Evolutionary conservation across 2,888 invertebrate genomes (phyloP).

Genomic region (Oscheius sp.): DNA sequence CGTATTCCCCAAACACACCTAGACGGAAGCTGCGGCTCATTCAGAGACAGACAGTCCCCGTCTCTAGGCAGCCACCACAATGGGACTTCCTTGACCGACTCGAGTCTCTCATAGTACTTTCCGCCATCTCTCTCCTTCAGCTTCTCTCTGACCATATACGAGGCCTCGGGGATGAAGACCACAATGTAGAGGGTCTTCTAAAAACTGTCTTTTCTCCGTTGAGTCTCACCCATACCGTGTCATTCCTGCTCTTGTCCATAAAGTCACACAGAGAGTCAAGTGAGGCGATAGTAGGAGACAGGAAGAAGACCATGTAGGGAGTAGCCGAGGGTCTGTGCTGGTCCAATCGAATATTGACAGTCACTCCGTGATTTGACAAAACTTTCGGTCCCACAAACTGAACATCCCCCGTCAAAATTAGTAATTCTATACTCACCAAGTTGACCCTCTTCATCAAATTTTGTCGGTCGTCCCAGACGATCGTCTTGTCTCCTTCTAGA

Average conservation of each 20-base stretch:
- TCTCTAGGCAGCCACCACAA: conserved; percentile 59
- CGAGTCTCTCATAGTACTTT: conserved; percentile 55
- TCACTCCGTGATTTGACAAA: conserved; percentile 45
- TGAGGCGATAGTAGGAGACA: conserved; percentile 48
- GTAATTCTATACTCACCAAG: conserved; percentile 45
- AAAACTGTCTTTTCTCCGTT: conserved; percentile 5
- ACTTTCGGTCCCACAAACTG: conserved; percentile 3
- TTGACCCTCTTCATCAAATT: conserved; percentile 63
- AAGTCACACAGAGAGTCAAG: conserved; percentile 51
- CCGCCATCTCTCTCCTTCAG: conserved; percentile 48
- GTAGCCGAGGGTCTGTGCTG: conserved; percentile 32
- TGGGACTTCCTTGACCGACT: conserved; percentile 56
- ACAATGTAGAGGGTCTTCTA: conserved; percentile 59
- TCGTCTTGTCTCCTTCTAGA: conserved; percentile 64
- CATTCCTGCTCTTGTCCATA: conserved; percentile 46
- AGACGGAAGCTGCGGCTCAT: conserved; percentile 52
- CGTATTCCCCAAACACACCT: conserved; percentile 22
- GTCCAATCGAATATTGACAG: conserved; percentile 46
- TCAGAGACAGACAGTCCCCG: conserved; percentile 55
- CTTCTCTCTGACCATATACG: conserved; percentile 59
- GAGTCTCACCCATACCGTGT: conserved; percentile 29
- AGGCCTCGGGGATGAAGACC: conserved; percentile 62
- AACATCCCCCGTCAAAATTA: neutral
- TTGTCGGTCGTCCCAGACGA: conserved; percentile 64
- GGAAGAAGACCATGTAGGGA: conserved; percentile 51